phyloP scores from a whole-genome alignment of 1,140 invertebrate species.

The Caerostris extrusa region DNA sequence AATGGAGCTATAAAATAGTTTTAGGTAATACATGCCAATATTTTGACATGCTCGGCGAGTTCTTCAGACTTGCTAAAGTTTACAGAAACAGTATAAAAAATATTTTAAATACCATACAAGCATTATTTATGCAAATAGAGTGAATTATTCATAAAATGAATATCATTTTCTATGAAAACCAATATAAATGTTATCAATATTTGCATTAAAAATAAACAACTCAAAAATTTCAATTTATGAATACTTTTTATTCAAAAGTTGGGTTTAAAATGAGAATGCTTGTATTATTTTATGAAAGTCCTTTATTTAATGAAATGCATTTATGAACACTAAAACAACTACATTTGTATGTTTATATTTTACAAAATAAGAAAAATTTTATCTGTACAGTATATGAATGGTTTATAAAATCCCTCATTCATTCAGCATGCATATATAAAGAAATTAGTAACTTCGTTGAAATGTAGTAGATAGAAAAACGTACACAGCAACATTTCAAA shows the following conservation, averaged over 20 bases:
- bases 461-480: neutral
- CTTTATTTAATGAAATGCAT: neutral
- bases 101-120: too few relatives aligned
- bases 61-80: too few relatives aligned
- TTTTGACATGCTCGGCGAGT: too few relatives aligned
- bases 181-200: too few relatives aligned
- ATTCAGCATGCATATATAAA: neutral
- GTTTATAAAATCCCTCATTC: neutral
- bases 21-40: too few relatives aligned
- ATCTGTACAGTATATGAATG: constrained; percentile 7
- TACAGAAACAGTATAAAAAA: too few relatives aligned
- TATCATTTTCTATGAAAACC: too few relatives aligned
- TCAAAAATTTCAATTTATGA: neutral
- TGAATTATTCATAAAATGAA: too few relatives aligned
- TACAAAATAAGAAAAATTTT: neutral
- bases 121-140: too few relatives aligned
- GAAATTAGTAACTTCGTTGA: constrained; percentile 25
- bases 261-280: constrained; percentile 57
- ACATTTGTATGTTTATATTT: neutral
- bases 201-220: neutral
- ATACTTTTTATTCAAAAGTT: constrained; percentile 53
- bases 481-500: neutral
- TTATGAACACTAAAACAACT: neutral
- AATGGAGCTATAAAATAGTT: too few relatives aligned
- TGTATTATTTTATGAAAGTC: constrained; percentile 16